phyloP scores from a whole-genome alignment of 2,113 vertebrate species.

The zebrafish (Danio rerio) region DNA sequence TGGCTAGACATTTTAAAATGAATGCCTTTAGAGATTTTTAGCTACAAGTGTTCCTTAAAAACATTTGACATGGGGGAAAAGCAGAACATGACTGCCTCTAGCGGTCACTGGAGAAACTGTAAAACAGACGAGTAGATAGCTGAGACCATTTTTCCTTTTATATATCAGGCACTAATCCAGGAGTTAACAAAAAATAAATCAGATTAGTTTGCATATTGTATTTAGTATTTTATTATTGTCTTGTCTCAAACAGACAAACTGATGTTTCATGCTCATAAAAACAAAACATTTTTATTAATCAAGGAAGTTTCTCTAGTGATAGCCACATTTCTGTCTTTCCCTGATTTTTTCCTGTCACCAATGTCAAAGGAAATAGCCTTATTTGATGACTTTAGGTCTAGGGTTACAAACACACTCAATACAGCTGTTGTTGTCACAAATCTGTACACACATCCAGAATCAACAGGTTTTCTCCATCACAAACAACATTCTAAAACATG shows the following conservation, averaged over 20 bases:
- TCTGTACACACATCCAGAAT: background rate
- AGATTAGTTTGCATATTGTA: background rate
- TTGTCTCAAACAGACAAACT: background rate
- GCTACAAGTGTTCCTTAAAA: background rate
- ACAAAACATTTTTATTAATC: background rate
- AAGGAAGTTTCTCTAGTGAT: background rate
- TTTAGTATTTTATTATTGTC: background rate
- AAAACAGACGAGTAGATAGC: background rate
- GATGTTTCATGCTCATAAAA: background rate
- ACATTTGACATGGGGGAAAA: background rate
- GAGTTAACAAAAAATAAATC: background rate
- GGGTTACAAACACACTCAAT: background rate
- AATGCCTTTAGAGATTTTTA: background rate
- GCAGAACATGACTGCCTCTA: constrained; percentile 1
- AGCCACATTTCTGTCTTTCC: background rate
- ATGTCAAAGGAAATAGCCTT: background rate
- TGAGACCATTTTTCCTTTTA: background rate
- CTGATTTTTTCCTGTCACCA: background rate
- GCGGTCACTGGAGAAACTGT: background rate
- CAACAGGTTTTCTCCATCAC: background rate
- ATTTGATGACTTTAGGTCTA: background rate
- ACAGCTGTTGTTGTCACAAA: background rate
- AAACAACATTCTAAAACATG: background rate
- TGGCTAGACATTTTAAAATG: background rate
- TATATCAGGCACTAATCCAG: background rate